A percentile compares a stretch with the other conserved stretches of the same genome.
These are phyloP conservation scores for Campoletis raptor DNA, from an alignment of 2,888 invertebrate genomes.

Conservation along the genomic window DNA sequence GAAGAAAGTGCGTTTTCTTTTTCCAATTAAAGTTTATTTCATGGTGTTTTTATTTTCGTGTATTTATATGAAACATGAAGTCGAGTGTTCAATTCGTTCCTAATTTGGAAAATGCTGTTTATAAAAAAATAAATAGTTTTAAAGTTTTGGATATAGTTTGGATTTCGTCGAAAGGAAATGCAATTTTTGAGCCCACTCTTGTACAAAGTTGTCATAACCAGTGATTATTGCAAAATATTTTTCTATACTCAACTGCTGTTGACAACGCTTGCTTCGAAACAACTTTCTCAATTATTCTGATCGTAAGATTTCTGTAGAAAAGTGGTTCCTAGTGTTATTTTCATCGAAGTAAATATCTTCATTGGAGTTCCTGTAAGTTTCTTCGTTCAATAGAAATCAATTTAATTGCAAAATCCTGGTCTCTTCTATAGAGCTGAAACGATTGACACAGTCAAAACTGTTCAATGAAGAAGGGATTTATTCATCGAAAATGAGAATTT, in stretches of 20 bases:
- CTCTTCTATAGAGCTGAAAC: background rate
- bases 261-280: background rate
- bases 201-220: background rate
- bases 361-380: background rate
- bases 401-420: conserved; percentile 43
- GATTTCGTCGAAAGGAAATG: background rate
- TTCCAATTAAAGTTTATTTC: no score
- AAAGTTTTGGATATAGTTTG: no score
- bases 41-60: no score
- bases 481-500: conserved; percentile 52
- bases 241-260: background rate
- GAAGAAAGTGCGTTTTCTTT: no score
- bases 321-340: background rate
- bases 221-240: background rate
- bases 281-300: background rate
- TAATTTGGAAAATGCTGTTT: no score
- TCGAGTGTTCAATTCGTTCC: no score
- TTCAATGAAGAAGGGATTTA: conserved; percentile 46
- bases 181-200: background rate
- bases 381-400: conserved; percentile 8
- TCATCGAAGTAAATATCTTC: background rate
- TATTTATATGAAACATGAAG: no score
- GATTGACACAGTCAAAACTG: conserved; percentile 26
- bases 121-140: no score
- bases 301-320: background rate